Percentiles rank a stretch among this genome's conserved stretches.
Conservation (phyloP, 64 coral and sea anemone species). For the Porites australiensis region DNA sequence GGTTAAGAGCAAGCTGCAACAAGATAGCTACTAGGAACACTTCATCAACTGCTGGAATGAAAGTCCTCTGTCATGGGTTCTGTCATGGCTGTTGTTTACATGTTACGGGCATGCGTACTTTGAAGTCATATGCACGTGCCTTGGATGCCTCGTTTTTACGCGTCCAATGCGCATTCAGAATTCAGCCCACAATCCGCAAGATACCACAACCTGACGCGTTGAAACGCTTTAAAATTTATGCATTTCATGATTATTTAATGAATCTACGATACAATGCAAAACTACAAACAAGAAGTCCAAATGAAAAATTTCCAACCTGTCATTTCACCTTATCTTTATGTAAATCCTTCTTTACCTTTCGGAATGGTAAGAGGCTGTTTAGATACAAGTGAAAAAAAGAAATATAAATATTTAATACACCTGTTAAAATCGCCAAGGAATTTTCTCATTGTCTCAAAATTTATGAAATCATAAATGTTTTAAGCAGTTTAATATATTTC, state of each 20-base stretch:
- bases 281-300: neutral
- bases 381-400: too few relatives aligned
- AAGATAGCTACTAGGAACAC: slow-evolving; percentile 24
- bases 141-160: slow-evolving; percentile 17
- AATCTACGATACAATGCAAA: neutral
- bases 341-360: too few relatives aligned
- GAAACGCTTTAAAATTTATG: neutral
- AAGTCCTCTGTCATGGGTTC: neutral
- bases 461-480: too few relatives aligned
- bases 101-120: slow-evolving; percentile 23
- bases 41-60: slow-evolving; percentile 45
- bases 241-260: neutral
- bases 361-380: too few relatives aligned
- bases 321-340: too few relatives aligned
- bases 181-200: slow-evolving; percentile 6
- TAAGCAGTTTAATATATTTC: too few relatives aligned
- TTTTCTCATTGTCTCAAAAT: too few relatives aligned
- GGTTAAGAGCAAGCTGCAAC: neutral
- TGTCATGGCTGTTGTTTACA: slow-evolving; percentile 73
- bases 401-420: too few relatives aligned
- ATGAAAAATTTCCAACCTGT: neutral
- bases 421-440: too few relatives aligned
- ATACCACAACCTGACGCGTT: neutral
- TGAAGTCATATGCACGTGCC: slow-evolving; percentile 20
- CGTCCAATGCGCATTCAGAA: slow-evolving; percentile 48